Evolutionary conservation across 2,888 invertebrate genomes (phyloP), one percentile per base, ranked within the genome.

Genomic region (Orgyia antiqua): DNA sequence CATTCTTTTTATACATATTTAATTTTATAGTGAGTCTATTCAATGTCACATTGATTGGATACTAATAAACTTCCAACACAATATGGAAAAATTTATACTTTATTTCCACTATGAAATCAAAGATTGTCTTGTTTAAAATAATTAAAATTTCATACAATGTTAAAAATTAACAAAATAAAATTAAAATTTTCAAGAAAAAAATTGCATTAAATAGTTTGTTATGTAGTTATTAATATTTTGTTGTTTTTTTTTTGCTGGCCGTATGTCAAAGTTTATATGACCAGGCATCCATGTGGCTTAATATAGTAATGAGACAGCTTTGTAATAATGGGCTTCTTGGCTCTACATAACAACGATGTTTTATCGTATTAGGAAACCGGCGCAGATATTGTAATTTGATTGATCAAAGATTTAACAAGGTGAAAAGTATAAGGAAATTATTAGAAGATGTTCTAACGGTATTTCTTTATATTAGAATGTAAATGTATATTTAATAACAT

Each of bases 251-350:
- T 4, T n/a, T 20, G n/a, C 20, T 20, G 20, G 9, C 20, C 9
- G 2, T n/a, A 20, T n/a, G 20, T 20, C n/a, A 38, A 45, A 30
- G 29, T 27, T 33, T 37, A 36, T 51, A 48, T 42, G 30, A 42
- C 24, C 43, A 43, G 39, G 38, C 43, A 40, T 44, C 29, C 3
- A 20, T 18, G 24, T 36, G 24, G 29, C 32, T 35, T 31, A 36
- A 29, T 43, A 51, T 37, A 41, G 38, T 45, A 56, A 58, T 52
- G 51, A 59, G 54, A 50, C 54, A 47, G 33, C 23, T 45, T 12
- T n/a, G 20, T 39, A 47, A 45, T 46, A 42, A 34, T 36, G 37
- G 31, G 44, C 39, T 48, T 47, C 33, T 30, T 32, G 23, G 13
- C 24, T 28, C 35, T 29, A 38, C 41, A 47, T 50, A 51, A 45